Conservation (phyloP, 1,140 invertebrate genomes). For the Drosophila subpulchrella region DNA sequence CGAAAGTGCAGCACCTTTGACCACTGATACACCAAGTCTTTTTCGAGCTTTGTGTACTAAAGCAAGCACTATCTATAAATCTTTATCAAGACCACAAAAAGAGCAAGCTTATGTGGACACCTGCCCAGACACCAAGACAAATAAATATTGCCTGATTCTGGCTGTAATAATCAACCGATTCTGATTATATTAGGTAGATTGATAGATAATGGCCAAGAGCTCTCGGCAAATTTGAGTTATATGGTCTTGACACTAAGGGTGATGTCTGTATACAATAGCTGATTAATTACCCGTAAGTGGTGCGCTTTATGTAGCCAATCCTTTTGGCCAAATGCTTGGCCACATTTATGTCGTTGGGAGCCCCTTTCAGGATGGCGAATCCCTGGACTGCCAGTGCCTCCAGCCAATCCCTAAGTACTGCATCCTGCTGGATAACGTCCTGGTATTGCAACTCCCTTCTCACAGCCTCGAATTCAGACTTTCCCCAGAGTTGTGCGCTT, state of each 20-base stretch:
- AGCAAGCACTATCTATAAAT: neutral
- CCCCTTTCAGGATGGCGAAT: constrained; percentile 87
- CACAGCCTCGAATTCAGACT: constrained; percentile 85
- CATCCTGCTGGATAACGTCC: constrained; percentile 84
- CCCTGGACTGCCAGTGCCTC: constrained; percentile 87
- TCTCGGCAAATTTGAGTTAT: neutral
- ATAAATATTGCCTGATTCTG: neutral
- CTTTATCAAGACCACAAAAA: neutral
- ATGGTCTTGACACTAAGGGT: neutral
- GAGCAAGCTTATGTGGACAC: neutral
- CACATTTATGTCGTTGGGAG: constrained; percentile 85
- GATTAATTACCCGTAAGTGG: constrained; percentile 88
- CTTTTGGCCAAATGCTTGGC: constrained; percentile 86
- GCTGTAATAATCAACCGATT: constrained; percentile 22
- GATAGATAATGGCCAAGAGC: constrained; percentile 8
- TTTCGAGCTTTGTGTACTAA: no score
- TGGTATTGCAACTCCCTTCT: constrained; percentile 86
- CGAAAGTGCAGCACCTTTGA: no score
- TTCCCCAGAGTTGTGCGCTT: constrained; percentile 85
- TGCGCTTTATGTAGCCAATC: constrained; percentile 88
- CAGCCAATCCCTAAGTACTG: constrained; percentile 86
- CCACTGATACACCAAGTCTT: no score
- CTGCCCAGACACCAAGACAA: neutral
- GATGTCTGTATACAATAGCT: neutral
- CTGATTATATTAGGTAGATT: constrained; percentile 11